A percentile compares a stretch with the other conserved stretches of the same genome.
These are phyloP conservation scores for Apostichopus parvimensis DNA, from an alignment of 35 echinoderm and acorn worm species.

Conservation along the genomic window DNA sequence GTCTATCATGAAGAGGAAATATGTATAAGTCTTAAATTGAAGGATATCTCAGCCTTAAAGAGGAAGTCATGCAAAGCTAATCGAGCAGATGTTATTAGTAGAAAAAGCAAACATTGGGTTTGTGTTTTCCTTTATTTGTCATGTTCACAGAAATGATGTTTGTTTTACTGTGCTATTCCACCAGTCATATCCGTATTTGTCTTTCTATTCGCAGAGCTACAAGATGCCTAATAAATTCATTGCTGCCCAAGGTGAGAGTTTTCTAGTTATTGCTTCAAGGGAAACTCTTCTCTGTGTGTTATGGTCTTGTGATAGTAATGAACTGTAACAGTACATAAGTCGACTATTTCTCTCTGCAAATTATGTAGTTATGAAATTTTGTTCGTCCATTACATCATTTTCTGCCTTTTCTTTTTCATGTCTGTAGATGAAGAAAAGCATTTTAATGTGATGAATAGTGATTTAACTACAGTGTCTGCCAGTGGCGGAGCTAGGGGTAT, in stretches of 20 bases:
- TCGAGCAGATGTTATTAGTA: not conserved
- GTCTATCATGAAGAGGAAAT: too few relatives aligned
- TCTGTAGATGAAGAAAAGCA: too few relatives aligned
- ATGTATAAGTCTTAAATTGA: too few relatives aligned
- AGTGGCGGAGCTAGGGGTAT: too few relatives aligned
- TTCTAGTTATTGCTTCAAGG: too few relatives aligned
- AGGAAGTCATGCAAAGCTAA: not conserved
- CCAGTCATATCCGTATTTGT: not conserved
- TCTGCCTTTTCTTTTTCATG: too few relatives aligned
- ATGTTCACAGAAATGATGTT: not conserved
- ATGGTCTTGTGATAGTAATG: not conserved
- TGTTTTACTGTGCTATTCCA: not conserved
- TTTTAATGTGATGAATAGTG: too few relatives aligned
- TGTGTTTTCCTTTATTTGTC: not conserved
- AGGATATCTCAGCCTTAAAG: not conserved
- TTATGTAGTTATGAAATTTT: too few relatives aligned
- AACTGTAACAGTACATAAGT: too few relatives aligned
- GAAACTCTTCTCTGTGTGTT: not conserved
- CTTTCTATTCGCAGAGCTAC: not conserved
- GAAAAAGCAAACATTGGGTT: not conserved
- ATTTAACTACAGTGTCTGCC: too few relatives aligned
- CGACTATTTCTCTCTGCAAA: too few relatives aligned
- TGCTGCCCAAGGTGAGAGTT: constrained; percentile 16
- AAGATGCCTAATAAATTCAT: constrained; percentile 2
- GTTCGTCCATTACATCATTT: too few relatives aligned